Base-by-base conservation (phyloP, 2,888 invertebrate genomes). In the Lamproptera curius region DNA sequence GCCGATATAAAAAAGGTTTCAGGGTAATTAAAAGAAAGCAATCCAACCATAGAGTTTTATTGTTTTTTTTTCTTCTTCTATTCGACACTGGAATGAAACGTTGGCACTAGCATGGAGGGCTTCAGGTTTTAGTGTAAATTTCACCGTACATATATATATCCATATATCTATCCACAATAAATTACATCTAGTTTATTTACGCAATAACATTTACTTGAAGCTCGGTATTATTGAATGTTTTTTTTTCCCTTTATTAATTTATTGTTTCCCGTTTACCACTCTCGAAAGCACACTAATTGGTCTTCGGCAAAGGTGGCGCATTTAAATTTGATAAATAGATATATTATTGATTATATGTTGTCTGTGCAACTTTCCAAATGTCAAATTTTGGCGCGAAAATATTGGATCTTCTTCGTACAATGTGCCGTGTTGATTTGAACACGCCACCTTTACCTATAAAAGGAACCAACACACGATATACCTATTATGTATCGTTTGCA, bases 81-180 rank as follows among this genome's bases (percentile, higher is more conserved):
- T 68, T 63, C 67, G 52, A 57, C 56, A 59, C 63, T 74, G 73
- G 72, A 74, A 74, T 73, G 70, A 70, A 70, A 63, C 59, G 64
- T 84, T 84, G 84, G 84, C 84, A 84, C 84, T 84, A 83, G 59
- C 50, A 70, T 84, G 84, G 83, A 84, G 82, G 84, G 84, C 70
- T 65, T 61, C 70, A 65, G 17, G 70, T 42, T 71, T 73, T 63
- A 56, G 51, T 60, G 61, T 61, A 57, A 58, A 53, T 45, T 51
- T 53, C 57, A 53, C n/a, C n/a, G n/a, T n/a, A n/a, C n/a, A n/a
- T n/a, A n/a, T n/a, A n/a, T n/a, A n/a, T n/a, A n/a, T n/a, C n/a
- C 56, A 51, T 44, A 46, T 42, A 49, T 42, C 35, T 50, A 54
- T 34, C 16, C 26, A 16, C 26, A 23, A 13, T 50, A 53, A 46